A percentile compares a stretch with the other conserved stretches of the same genome.
These are phyloP conservation scores for Sthenelais limicola DNA, from an alignment of 2,888 invertebrate species.

Conservation along the genomic window DNA sequence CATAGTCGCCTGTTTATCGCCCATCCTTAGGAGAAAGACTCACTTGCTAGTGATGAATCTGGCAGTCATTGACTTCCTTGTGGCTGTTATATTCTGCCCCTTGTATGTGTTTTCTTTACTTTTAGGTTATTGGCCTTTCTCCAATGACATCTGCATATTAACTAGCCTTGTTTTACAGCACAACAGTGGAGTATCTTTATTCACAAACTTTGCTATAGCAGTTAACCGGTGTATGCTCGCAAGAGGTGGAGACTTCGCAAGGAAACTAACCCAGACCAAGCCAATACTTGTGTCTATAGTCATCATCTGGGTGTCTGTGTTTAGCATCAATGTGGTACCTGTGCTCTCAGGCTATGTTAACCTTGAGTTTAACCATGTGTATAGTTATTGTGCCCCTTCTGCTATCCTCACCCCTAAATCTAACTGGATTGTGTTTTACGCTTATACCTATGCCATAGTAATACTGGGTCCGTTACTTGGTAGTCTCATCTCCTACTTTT, in stretches of 20 bases:
- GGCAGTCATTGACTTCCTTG: conserved; percentile 17
- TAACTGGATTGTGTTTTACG: conserved; percentile 24
- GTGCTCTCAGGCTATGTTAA: not conserved
- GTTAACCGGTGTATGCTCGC: conserved; percentile 17
- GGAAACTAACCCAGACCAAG: not conserved
- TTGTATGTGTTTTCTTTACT: not conserved
- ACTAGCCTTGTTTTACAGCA: conserved; percentile 7
- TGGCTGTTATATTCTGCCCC: conserved; percentile 10
- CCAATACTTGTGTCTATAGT: conserved; percentile 1
- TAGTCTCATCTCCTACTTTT: not conserved
- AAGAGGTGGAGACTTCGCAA: not conserved
- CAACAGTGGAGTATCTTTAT: conserved; percentile 26
- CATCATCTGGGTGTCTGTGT: conserved; percentile 7
- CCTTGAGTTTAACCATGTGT: conserved; percentile 1
- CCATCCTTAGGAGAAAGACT: conserved; percentile 8
- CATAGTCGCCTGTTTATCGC: not conserved
- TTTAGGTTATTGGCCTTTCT: conserved; percentile 4
- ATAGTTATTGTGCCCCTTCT: conserved; percentile 18
- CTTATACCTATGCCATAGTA: conserved; percentile 22
- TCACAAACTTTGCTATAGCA: conserved; percentile 30
- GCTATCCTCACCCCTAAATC: not conserved
- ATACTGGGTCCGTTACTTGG: conserved; percentile 9
- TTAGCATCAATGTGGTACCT: conserved; percentile 18
- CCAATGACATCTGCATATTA: not conserved
- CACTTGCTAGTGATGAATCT: conserved; percentile 28